Evolutionary conservation across 1,140 invertebrate species (phyloP).

Genomic region (Diabrotica undecimpunctata): DNA sequence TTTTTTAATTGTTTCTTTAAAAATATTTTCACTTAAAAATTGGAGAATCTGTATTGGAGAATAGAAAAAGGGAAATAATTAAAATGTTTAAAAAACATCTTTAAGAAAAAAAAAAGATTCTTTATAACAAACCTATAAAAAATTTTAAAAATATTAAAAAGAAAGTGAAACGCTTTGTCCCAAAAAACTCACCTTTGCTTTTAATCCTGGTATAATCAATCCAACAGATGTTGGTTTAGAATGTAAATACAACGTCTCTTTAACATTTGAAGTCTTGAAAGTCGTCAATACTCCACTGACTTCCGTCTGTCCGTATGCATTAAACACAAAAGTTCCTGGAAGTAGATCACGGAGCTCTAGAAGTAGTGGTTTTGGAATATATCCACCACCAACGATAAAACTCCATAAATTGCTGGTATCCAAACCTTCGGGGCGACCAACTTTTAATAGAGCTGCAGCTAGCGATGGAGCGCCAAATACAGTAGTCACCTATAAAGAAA

Average conservation of each 20-base stretch:
- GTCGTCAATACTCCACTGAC: constrained; percentile 28
- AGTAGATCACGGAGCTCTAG: constrained; percentile 35
- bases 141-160: too few relatives aligned
- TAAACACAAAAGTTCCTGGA: constrained; percentile 37
- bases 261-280: constrained; percentile 30
- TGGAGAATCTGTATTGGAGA: too few relatives aligned
- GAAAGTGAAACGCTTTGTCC: too few relatives aligned
- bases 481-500: constrained; percentile 41
- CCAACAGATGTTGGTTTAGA: constrained; percentile 37
- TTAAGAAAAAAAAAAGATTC: too few relatives aligned
- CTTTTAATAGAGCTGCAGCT: constrained; percentile 43
- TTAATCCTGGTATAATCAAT: constrained; percentile 29
- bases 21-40: too few relatives aligned
- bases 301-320: constrained; percentile 40
- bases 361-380: constrained; percentile 27
- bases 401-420: constrained; percentile 34
- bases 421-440: constrained; percentile 35
- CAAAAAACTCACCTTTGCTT: constrained; percentile 31
- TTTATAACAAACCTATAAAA: too few relatives aligned
- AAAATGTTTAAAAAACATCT: too few relatives aligned
- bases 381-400: constrained; percentile 32
- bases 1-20: too few relatives aligned
- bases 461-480: constrained; percentile 43
- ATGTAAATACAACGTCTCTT: constrained; percentile 30
- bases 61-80: too few relatives aligned